Base-by-base conservation (phyloP, 2,888 invertebrate genomes). In the Buathra laborator region DNA sequence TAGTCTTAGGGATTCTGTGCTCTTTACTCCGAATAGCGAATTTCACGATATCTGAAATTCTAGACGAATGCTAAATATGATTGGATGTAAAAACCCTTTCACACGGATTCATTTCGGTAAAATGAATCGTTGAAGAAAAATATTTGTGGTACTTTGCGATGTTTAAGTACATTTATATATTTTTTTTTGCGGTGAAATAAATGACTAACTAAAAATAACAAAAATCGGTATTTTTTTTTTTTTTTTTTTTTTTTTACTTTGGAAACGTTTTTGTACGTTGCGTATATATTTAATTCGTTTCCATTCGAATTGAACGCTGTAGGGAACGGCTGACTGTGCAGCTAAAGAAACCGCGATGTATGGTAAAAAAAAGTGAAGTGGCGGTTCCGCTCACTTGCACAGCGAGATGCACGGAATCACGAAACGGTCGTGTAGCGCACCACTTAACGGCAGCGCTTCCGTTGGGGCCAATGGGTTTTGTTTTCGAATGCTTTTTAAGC, bases 371-470 rank as follows among this genome's bases (percentile, higher is more conserved):
- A 82, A 79, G 71, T 70, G 59, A 83, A 79, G 79, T 85, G 82
- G 66, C 66, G 75, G 82, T 83, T 83, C 83, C 83, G 79, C 76
- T 79, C 48, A 59, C 71, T 78, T 75, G 68, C 32, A 32, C 75
- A 70, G 67, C 78, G 84, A 75, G 77, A 81, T 74, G 77, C 84
- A 53, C 76, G 32, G 53, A 85, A 59, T 62, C 78, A 68, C 51
- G 76, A 75, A 70, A 67, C 29, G 44, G 48, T 78, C 75, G 78
- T 88, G 87, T 88, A 79, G 76, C 88, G 89, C 90, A 89, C 90
- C 92, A 92, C 92, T 91, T 92, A 91, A 85, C 85, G 88, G 19
- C 89, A 87, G 68, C 84, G 89, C 90, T 92, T 92, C 92, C 92
- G 92, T 88, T 88, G 87, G 79, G 62, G 81, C 86, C 85, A 86